These are phyloP conservation scores for Chlorodrepanis virens DNA, from an alignment of 2,113 vertebrate genomes.

Conservation along the genomic window DNA sequence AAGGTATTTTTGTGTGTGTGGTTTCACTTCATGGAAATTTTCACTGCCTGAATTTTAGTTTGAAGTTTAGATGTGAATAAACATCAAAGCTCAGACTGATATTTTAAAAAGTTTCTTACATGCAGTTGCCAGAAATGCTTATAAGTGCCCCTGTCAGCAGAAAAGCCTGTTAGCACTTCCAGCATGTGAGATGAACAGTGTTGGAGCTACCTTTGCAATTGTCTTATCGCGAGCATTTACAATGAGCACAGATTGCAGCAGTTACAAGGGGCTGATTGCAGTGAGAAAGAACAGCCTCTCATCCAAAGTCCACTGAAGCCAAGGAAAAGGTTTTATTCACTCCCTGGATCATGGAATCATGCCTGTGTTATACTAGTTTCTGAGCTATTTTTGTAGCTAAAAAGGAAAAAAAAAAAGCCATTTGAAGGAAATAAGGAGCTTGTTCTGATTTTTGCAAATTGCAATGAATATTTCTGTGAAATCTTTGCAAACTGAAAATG, in stretches of 20 bases:
- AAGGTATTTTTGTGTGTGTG: background rate
- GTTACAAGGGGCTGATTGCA: background rate
- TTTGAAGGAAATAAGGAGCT: background rate
- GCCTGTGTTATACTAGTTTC: background rate
- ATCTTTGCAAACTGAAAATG: background rate
- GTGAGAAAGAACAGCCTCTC: background rate
- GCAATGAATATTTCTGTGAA: background rate
- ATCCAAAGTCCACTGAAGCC: background rate
- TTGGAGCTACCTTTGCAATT: background rate
- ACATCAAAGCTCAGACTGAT: constrained; percentile 15
- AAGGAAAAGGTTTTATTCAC: background rate
- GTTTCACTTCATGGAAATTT: constrained; percentile 9
- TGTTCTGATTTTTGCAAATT: background rate
- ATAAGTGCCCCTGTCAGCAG: background rate
- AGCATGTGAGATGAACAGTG: background rate
- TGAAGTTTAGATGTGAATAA: constrained; percentile 31
- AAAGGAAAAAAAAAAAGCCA: background rate
- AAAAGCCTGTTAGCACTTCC: background rate
- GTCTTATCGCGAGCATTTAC: background rate
- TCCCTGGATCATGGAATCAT: background rate
- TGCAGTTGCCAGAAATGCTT: background rate
- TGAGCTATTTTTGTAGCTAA: background rate
- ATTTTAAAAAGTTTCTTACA: background rate
- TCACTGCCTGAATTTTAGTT: constrained; percentile 2
- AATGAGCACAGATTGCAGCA: background rate